phyloP scores from a whole-genome alignment of 1,140 invertebrate genomes.

The Drepana arcuata region DNA sequence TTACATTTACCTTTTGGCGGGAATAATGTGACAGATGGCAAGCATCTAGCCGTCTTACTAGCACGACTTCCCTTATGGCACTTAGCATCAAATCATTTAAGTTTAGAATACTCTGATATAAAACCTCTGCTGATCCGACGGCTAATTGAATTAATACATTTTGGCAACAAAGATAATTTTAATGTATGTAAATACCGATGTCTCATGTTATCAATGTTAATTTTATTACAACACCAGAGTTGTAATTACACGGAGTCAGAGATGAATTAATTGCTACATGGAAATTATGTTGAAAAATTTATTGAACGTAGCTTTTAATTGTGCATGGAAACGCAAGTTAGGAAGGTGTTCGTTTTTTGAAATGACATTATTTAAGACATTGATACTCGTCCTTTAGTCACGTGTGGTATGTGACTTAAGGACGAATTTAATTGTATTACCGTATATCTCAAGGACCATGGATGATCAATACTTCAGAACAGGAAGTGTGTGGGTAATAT shows the following conservation, averaged over 20 bases:
- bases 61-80: no score
- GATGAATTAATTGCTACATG: slow-evolving; percentile 16
- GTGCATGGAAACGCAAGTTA: background rate
- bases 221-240: slow-evolving; percentile 17
- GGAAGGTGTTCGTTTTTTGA: background rate
- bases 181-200: slow-evolving; percentile 14
- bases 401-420: no score
- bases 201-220: slow-evolving; percentile 22
- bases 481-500: no score
- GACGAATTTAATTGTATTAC: no score
- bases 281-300: slow-evolving; percentile 2
- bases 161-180: background rate
- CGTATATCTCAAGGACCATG: no score
- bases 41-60: background rate
- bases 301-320: background rate
- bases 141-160: slow-evolving; percentile 5
- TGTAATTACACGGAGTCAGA: slow-evolving; percentile 21
- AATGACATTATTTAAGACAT: background rate
- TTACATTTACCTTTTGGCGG: no score
- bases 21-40: no score
- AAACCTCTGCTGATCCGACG: slow-evolving; percentile 1
- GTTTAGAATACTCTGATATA: no score
- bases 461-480: no score
- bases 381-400: background rate
- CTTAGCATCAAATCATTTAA: no score